Base-by-base conservation (phyloP, 2,113 vertebrate genomes). In the Lampris megalopsis region DNA sequence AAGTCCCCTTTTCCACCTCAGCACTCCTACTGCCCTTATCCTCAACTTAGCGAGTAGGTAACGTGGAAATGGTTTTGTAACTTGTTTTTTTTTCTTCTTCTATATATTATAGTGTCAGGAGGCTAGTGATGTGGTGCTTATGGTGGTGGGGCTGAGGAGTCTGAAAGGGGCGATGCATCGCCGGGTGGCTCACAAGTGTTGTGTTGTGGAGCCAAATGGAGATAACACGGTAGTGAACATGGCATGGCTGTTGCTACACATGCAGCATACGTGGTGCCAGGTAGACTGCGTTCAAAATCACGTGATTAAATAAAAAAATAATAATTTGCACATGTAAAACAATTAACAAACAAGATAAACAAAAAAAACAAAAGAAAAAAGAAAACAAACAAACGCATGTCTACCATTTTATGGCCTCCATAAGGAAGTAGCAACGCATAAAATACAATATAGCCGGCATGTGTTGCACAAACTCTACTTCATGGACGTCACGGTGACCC, bases 101-200 rank as follows among this genome's bases (percentile, higher is more conserved):
- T n/a, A n/a, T n/a, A n/a, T n/a, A n/a, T 56, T 9, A 6, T 43
- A 43, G 49, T 75, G 9, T 67, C 13, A 58, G 50, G 13, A 75
- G 63, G 57, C 65, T 60, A 11, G 37, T 37, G 6, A n/a, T 38
- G 4, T 0, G 53, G 43, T 6, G 43, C 43, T 45, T 5, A 45
- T 41, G 59, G 42, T 61, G 13, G 36, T 5, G 59, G 10, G 3
- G 24, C 48, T 58, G 45, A 54, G 1, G 58, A 37, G 54, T 49
- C 50, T 61, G 13, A 49, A 45, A 59, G 63, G 68, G 63, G 73
- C 59, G 54, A 54, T 62, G 63, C 75, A 67, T 67, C 59, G 76
- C n/a, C n/a, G n/a, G n/a, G n/a, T n/a, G n/a, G n/a, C n/a, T n/a
- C n/a, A n/a, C n/a, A n/a, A n/a, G n/a, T n/a, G n/a, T n/a, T n/a